These are phyloP conservation scores for Seira musarum DNA, from an alignment of 2,888 invertebrate genomes.

Conservation along the genomic window DNA sequence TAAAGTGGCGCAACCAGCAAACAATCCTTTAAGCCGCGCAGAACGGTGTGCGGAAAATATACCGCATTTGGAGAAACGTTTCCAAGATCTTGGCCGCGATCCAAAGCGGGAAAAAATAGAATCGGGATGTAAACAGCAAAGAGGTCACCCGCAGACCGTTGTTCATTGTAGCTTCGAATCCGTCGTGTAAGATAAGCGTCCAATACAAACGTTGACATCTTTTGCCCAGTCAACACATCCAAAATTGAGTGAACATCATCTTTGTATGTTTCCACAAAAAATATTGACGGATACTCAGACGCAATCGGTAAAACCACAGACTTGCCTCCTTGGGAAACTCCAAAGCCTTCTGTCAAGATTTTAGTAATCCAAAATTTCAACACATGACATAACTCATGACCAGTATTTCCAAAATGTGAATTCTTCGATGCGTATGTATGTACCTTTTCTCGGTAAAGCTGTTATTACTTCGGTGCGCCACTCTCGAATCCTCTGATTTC, in stretches of 20 bases:
- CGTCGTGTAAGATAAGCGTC: not conserved
- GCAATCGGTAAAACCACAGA: not conserved
- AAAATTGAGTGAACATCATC: constrained; percentile 5
- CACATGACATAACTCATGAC: no score
- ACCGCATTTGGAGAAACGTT: not conserved
- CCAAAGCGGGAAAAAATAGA: not conserved
- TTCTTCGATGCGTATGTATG: no score
- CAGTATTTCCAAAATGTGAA: no score
- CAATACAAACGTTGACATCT: not conserved
- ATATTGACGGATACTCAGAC: not conserved
- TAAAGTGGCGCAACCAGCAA: not conserved
- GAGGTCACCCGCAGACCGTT: not conserved
- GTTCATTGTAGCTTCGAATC: not conserved
- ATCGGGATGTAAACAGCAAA: not conserved
- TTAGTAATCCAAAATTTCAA: no score
- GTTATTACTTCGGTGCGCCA: no score
- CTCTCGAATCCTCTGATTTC: no score
- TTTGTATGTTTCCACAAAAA: not conserved
- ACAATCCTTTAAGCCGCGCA: not conserved
- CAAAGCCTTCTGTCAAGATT: no score
- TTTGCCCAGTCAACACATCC: not conserved
- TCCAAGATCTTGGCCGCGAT: not conserved
- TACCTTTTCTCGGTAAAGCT: no score
- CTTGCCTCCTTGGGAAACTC: no score
- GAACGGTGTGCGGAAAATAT: not conserved